A percentile compares a stretch with the other conserved stretches of the same genome.
Conservation (phyloP, 2,797 vertebrate genomes). For the Semotilus atromaculatus region DNA sequence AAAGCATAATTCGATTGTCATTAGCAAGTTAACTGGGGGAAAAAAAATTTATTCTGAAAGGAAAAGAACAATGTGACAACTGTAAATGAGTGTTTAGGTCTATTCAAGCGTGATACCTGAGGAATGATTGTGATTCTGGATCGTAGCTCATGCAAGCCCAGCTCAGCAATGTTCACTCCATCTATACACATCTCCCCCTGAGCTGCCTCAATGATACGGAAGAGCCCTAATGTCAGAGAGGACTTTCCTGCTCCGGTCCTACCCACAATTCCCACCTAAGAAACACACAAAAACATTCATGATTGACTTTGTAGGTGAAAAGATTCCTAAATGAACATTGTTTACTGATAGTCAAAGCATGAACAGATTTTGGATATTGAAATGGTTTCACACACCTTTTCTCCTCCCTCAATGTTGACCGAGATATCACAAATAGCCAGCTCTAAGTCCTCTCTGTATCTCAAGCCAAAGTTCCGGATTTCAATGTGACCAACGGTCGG, state of each 20-base stretch:
- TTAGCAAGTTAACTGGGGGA: neutral
- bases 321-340: neutral
- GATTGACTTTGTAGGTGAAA: neutral
- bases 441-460: conserved; percentile 91
- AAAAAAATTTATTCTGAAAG: neutral
- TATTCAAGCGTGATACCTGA: conserved; percentile 74
- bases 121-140: conserved; percentile 96
- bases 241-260: conserved; percentile 96
- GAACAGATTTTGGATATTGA: neutral
- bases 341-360: neutral
- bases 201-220: conserved; percentile 91
- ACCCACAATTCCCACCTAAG: conserved; percentile 93
- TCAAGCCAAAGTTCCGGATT: conserved; percentile 83
- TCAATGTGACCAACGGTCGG: conserved; percentile 86
- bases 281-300: neutral
- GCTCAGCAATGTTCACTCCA: conserved; percentile 84
- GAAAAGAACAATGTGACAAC: no score
- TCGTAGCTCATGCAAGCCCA: conserved; percentile 91
- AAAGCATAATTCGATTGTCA: neutral
- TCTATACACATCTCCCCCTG: conserved; percentile 90
- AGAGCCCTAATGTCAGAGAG: conserved; percentile 90
- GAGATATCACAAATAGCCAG: conserved; percentile 87
- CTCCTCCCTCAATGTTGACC: conserved; percentile 84
- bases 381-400: conserved; percentile 82
- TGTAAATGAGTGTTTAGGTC: neutral